These are phyloP conservation scores for Coreoperca whiteheadi DNA, from an alignment of 2,113 vertebrate genomes.

Conservation along the genomic window DNA sequence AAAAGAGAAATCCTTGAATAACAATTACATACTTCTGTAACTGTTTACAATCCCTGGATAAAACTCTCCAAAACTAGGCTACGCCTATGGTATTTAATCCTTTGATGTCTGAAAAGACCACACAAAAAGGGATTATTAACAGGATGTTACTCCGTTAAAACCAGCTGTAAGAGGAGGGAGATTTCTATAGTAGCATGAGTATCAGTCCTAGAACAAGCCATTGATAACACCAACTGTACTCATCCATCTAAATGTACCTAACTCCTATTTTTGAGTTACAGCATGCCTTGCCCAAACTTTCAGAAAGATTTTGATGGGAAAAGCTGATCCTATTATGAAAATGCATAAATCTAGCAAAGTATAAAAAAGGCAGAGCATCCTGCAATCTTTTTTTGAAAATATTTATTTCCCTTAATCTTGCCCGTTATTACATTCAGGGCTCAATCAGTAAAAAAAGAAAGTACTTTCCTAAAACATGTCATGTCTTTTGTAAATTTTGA, in stretches of 20 bases:
- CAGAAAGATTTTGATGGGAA: background rate
- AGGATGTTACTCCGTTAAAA: conserved; percentile 26
- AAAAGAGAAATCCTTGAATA: conserved; percentile 10
- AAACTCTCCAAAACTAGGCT: conserved; percentile 38
- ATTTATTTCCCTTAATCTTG: background rate
- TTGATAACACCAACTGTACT: conserved; percentile 14
- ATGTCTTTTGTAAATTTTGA: background rate
- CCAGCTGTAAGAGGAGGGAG: conserved; percentile 12
- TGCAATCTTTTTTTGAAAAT: background rate
- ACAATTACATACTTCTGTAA: conserved; percentile 25
- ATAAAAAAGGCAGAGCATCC: background rate
- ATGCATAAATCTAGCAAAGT: background rate
- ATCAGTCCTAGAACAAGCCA: conserved; percentile 20
- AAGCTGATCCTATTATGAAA: background rate
- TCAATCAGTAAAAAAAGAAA: background rate
- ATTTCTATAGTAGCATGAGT: background rate
- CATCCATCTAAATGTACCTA: conserved; percentile 14
- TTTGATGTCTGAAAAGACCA: conserved; percentile 48
- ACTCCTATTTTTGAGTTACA: background rate
- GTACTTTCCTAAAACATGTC: background rate
- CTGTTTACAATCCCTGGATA: conserved; percentile 35
- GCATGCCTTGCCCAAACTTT: background rate
- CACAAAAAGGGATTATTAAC: conserved; percentile 45
- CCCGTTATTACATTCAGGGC: background rate
- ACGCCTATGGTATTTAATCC: conserved; percentile 42